phyloP scores from a whole-genome alignment of 2,113 vertebrate species.

The Nothoprocta pentlandii region DNA sequence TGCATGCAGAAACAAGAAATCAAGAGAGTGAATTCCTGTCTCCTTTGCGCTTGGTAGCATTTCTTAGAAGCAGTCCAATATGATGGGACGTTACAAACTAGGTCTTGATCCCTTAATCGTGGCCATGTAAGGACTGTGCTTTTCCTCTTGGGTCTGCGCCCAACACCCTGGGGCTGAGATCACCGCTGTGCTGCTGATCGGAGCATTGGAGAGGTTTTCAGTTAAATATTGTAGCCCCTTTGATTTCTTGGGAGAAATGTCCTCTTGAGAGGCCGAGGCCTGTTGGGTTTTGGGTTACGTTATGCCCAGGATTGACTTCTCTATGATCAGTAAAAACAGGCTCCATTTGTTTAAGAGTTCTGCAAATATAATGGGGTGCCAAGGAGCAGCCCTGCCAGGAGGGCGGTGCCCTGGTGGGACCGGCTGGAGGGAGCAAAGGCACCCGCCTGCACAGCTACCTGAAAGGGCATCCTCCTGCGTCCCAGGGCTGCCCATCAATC shows the following conservation, averaged over 20 bases:
- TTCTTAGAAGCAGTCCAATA: not conserved
- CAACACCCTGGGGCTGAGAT: not conserved
- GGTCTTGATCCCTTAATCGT: not conserved
- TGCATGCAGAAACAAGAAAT: not conserved
- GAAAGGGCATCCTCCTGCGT: conserved; percentile 69
- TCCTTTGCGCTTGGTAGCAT: not conserved
- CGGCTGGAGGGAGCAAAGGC: not conserved
- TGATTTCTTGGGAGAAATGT: not conserved
- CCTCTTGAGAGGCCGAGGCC: not conserved
- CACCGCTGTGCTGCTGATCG: not conserved
- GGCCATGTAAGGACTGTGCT: not conserved
- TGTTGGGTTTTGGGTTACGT: not conserved
- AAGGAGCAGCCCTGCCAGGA: not conserved
- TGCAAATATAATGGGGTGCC: not conserved
- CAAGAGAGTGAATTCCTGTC: not conserved
- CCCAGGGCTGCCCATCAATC: conserved; percentile 70
- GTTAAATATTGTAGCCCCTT: not conserved
- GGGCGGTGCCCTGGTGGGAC: not conserved
- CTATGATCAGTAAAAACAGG: not conserved
- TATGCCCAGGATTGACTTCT: not conserved
- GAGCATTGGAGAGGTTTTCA: not conserved
- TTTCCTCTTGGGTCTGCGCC: not conserved
- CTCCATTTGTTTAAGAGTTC: not conserved
- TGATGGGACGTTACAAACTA: not conserved
- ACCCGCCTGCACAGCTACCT: conserved; percentile 59